phyloP scores from a whole-genome alignment of 2,797 vertebrate species.

The Sebastes flavidus region DNA sequence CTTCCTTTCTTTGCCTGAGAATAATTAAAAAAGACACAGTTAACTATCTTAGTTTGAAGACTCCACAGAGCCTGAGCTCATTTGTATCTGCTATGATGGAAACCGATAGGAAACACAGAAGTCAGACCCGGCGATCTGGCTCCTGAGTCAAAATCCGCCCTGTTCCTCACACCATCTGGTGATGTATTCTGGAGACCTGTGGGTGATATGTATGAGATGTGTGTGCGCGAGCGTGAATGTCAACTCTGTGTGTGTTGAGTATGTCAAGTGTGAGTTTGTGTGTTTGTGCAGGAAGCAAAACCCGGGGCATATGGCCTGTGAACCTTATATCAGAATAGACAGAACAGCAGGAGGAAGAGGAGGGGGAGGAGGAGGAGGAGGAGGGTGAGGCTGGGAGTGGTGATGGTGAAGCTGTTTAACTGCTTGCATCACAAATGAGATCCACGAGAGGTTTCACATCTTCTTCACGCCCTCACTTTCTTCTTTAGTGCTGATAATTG shows the following conservation, averaged over 20 bases:
- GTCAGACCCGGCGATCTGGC: slow-evolving; percentile 1
- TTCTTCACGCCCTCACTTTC: neutral
- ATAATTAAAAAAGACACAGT: neutral
- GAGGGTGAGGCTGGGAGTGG: neutral
- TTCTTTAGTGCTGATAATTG: neutral
- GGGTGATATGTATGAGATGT: slow-evolving; percentile 47
- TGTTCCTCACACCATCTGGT: slow-evolving; percentile 74
- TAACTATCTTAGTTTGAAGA: neutral
- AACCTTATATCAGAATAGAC: slow-evolving; percentile 51
- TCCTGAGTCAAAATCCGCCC: slow-evolving; percentile 8
- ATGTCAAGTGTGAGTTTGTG: slow-evolving; percentile 32
- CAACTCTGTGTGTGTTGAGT: slow-evolving; percentile 20
- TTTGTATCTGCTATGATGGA: neutral
- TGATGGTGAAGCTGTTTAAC: slow-evolving; percentile 12
- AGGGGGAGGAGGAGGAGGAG: neutral
- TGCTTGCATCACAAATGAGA: neutral
- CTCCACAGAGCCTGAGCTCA: neutral
- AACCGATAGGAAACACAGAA: slow-evolving; percentile 1
- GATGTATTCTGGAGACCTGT: slow-evolving; percentile 58
- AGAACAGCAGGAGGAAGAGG: neutral
- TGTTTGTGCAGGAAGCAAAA: slow-evolving; percentile 43
- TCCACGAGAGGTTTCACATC: neutral
- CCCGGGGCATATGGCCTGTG: slow-evolving; percentile 64
- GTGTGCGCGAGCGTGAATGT: neutral
- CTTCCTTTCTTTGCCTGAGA: neutral